phyloP scores from a whole-genome alignment of 2,113 vertebrate genomes.

The Notiomystis cincta region DNA sequence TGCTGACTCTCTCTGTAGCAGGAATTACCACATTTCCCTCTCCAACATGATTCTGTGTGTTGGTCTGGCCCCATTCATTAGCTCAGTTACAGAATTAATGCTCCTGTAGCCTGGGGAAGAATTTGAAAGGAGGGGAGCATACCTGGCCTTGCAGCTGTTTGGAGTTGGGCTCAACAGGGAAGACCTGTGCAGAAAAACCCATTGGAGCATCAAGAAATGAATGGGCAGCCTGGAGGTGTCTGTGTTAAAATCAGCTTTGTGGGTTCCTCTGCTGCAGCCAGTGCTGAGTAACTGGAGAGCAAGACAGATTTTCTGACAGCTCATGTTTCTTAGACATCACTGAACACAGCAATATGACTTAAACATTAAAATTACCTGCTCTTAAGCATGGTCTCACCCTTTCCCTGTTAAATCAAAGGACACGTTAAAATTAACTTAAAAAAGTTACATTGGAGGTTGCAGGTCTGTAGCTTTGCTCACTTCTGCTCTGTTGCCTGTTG shows the following conservation, averaged over 20 bases:
- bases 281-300: neutral
- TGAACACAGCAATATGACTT: neutral
- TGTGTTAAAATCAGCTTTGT: neutral
- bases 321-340: neutral
- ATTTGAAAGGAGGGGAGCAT: neutral
- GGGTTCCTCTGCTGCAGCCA: neutral
- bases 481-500: neutral
- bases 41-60: neutral
- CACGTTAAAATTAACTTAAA: neutral
- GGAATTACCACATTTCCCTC: neutral
- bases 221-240: accelerated
- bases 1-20: neutral
- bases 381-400: neutral
- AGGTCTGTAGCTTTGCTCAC: neutral
- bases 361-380: neutral
- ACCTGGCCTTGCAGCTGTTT: neutral
- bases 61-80: neutral
- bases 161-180: neutral
- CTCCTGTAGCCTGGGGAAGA: neutral
- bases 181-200: neutral
- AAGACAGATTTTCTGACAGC: neutral
- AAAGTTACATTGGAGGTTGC: neutral
- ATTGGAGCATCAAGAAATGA: neutral
- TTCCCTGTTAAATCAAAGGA: neutral
- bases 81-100: neutral